Evolutionary conservation across 1,140 invertebrate genomes (phyloP), one percentile per base, ranked within the genome.

Genomic region (Cepaea nemoralis): DNA sequence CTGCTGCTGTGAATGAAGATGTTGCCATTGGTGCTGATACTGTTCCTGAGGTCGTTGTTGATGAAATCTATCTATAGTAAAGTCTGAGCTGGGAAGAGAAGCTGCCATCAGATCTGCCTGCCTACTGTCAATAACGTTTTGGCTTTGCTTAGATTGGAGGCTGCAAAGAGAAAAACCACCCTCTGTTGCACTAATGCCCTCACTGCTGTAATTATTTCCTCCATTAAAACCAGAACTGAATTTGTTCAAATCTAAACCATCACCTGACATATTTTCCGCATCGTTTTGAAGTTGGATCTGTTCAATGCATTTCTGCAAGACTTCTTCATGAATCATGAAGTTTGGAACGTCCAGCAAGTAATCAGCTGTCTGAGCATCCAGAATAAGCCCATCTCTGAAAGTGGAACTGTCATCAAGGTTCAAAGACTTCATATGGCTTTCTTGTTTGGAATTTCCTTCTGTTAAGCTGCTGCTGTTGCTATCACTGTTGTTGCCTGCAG

Each of bases 301-400:
- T 45, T 80, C 27, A 27, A 80, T 80, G 35, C 78, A 80, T 39
- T 73, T 80, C 59, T 80, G 78, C 24, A 80, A 40, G 22, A 73
- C 70, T 3, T 80, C 78, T 19, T 80, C 78, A 27, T 39, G 31
- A 16, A 80, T 40, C 10, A 50, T 16, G 0, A 59, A 35, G 45
- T 73, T 31, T 48, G 40, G 78, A 24, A 73, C 48, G 12, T 73
- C 31, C 6, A 6, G 27, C 22, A 79, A 45, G 40, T 67, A 39
- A 37, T 48, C 66, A 24, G 40, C 35, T 35, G 69, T 42, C 37
- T 67, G 37, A 24, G 77, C 31, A 48, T 78, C 77, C 16, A 78
- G 42, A 35, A 78, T 45, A 35, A 78, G 59, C 8, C 77, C 77
- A 33, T 78, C 77, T 39, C 35, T 63, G 33, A 77, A 77, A 3